Evolutionary conservation across 2,113 vertebrate genomes (phyloP).

Genomic region (Mystacornis crossleyi): DNA sequence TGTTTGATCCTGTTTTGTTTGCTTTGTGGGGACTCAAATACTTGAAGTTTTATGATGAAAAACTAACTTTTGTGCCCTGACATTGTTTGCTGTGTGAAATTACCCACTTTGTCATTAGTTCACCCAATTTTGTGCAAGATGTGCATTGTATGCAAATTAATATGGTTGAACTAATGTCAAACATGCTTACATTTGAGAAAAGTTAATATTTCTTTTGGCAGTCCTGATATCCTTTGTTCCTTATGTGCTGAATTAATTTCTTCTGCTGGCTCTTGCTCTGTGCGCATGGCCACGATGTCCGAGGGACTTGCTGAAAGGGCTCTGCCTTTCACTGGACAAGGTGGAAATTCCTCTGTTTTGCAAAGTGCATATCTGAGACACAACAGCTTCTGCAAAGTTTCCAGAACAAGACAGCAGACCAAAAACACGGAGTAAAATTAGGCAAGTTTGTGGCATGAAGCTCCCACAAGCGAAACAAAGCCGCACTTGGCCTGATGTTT

Average conservation of each 20-base stretch:
- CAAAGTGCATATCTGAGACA: rapidly evolving
- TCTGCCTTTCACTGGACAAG: neutral
- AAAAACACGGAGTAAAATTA: neutral
- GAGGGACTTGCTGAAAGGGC: neutral
- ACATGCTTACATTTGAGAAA: neutral
- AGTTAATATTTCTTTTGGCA: slow-evolving; percentile 47
- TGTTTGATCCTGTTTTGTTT: neutral
- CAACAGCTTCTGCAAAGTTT: neutral
- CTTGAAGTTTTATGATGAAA: neutral
- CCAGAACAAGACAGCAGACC: neutral
- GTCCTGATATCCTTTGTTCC: neutral
- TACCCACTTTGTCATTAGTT: neutral
- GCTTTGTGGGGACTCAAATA: neutral
- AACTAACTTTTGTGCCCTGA: neutral
- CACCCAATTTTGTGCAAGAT: neutral
- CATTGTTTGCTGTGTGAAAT: neutral
- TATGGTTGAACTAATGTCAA: neutral
- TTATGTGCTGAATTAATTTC: neutral
- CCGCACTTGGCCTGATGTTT: rapidly evolving
- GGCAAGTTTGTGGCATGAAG: neutral
- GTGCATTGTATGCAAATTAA: slow-evolving; percentile 31
- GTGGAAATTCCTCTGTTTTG: neutral
- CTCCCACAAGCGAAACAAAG: neutral
- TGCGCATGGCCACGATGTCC: rapidly evolving
- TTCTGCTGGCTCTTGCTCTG: neutral